Percentiles rank a stretch among this genome's conserved stretches.
Evolutionary conservation across 2,888 invertebrate species (phyloP).

Genomic region (Digitonthophagus gazella): DNA sequence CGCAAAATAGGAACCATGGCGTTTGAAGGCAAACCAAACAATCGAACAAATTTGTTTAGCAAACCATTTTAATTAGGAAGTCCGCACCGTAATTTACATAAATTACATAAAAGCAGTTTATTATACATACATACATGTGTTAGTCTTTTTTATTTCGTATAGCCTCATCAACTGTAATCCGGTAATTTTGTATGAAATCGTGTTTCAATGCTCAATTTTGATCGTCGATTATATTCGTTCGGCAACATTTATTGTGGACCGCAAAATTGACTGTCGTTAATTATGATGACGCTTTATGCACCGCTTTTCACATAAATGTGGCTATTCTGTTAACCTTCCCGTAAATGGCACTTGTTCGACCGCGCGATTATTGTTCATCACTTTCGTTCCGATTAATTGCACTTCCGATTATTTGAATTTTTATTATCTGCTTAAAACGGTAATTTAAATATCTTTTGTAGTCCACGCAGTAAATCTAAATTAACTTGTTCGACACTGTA

Average conservation of each 20-base stretch:
- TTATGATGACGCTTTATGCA: background rate
- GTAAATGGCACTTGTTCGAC: background rate
- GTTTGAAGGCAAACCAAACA: background rate
- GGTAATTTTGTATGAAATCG: background rate
- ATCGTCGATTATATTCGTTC: background rate
- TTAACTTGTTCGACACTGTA: background rate
- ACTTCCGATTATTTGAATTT: background rate
- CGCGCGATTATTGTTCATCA: background rate
- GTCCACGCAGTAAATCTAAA: background rate
- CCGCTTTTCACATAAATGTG: background rate
- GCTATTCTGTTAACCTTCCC: background rate
- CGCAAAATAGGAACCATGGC: background rate
- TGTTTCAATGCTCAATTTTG: background rate
- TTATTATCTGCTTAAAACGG: background rate
- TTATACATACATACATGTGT: background rate
- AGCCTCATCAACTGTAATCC: background rate
- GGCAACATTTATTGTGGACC: background rate
- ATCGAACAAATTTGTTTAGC: no score
- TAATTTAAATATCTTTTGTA: background rate
- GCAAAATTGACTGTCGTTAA: background rate
- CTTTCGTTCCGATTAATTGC: background rate
- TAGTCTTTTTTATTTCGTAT: background rate
- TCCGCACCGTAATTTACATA: no score
- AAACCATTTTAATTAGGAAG: no score
- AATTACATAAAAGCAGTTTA: no score